These are phyloP conservation scores for Cybosia mesomella DNA, from an alignment of 2,888 invertebrate genomes.

Conservation along the genomic window DNA sequence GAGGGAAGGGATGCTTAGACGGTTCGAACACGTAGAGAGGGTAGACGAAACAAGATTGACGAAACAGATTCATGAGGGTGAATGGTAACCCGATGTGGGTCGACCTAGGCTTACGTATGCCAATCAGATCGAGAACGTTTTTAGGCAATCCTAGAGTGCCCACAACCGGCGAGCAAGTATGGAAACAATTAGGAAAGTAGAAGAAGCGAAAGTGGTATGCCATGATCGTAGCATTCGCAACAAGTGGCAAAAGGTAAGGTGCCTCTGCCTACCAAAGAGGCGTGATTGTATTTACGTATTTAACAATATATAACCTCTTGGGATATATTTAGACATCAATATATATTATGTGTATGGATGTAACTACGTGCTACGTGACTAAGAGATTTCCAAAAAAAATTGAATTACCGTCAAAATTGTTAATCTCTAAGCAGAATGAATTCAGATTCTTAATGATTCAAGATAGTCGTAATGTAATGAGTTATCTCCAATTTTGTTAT, in stretches of 20 bases:
- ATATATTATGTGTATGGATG: neutral
- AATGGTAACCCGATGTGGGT: no score
- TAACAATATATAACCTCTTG: neutral
- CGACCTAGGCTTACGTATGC: no score
- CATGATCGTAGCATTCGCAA: no score
- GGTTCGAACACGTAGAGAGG: no score
- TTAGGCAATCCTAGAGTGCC: no score
- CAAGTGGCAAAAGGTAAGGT: neutral
- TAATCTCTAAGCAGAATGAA: neutral
- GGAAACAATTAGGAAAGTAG: no score
- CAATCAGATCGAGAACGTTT: no score
- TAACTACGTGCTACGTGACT: neutral
- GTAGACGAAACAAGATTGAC: no score
- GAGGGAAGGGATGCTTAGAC: no score
- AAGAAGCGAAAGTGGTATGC: no score
- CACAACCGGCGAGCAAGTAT: no score
- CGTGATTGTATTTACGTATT: neutral
- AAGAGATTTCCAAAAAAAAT: neutral
- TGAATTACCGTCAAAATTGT: neutral
- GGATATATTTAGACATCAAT: neutral
- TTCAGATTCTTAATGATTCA: neutral
- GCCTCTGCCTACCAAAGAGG: neutral
- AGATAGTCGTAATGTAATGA: neutral
- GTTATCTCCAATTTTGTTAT: slow-evolving; percentile 4
- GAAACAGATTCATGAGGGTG: no score